Evolutionary conservation across 2,888 invertebrate species (phyloP), one percentile per base, ranked within the genome.

Genomic region (Dasysyrphus albostriatus): DNA sequence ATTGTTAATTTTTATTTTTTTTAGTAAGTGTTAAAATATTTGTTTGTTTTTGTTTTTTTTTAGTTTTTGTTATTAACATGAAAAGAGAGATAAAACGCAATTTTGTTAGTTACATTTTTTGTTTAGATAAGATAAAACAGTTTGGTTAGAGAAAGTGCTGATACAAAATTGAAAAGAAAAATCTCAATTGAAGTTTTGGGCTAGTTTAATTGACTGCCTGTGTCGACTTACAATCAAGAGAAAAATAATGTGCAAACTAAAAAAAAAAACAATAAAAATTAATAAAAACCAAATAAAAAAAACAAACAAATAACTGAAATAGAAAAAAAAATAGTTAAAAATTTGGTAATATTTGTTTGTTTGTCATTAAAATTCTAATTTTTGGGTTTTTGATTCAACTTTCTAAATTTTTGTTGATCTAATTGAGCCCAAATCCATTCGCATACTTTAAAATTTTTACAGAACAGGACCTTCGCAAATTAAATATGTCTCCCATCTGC

Each of bases 51-150:
- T 44, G 49, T 54, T 32, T 9, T 6, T 63, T 72, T 32, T 49
- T 51, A 69, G 74, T 78, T 76, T 61, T 80, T 79, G 61, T 51
- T 79, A 49, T 19, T 70, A 5, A 76, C 87, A 87, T 87, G 87
- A 87, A 87, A 87, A 87, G 87, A 87, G 82, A 87, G 72, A 83
- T 67, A 75, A 74, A 82, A 83, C 72, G 72, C 34, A 51, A 42
- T 72, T 44, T 56, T 67, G 59, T 87, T 83, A 87, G 63, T 54
- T 54, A 69, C 69, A 54, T n/a, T 14, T 12, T 24, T 24, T 58
- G 19, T 58, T 0, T 24, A 3, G 42, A 29, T 34, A 5, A 47
- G 29, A 32, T 8, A 54, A 24, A 51, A 10, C 39, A 47, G 32
- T 47, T 69, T 42, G n/a, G 29, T 47, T 47, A 72, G 29, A 39